These are phyloP conservation scores for Barbus barbus DNA, from an alignment of 2,113 vertebrate species.

Conservation along the genomic window DNA sequence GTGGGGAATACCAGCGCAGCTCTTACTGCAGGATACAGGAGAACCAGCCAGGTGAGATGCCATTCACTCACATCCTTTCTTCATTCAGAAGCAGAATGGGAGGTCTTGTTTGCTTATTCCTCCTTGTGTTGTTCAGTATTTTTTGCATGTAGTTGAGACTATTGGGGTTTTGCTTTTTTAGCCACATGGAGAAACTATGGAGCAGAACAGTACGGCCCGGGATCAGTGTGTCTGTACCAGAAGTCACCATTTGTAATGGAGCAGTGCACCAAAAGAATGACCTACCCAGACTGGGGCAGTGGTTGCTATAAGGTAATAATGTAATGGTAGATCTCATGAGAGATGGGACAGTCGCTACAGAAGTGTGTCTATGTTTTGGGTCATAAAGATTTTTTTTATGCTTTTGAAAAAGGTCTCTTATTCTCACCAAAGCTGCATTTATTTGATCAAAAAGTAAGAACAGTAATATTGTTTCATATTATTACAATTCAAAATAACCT, in stretches of 20 bases:
- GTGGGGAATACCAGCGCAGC: constrained; percentile 93
- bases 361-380: neutral
- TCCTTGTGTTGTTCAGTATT: neutral
- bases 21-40: constrained; percentile 88
- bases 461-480: neutral
- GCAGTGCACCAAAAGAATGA: constrained; percentile 87
- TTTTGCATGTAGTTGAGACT: neutral
- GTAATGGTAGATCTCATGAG: neutral
- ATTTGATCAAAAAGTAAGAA: too few species aligned
- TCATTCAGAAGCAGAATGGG: too few species aligned
- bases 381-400: neutral
- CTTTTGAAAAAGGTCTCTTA: too few species aligned
- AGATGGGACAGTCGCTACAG: neutral
- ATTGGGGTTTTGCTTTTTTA: constrained; percentile 58
- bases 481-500: too few species aligned
- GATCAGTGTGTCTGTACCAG: constrained; percentile 91
- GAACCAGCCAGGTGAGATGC: constrained; percentile 88
- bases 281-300: constrained; percentile 96
- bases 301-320: constrained; percentile 91
- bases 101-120: too few species aligned
- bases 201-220: constrained; percentile 89
- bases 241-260: constrained; percentile 93
- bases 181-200: constrained; percentile 93
- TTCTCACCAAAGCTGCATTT: too few species aligned
- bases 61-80: neutral